Evolutionary conservation across 2,797 vertebrate species (phyloP).

Genomic region (Sebastes glaucus): DNA sequence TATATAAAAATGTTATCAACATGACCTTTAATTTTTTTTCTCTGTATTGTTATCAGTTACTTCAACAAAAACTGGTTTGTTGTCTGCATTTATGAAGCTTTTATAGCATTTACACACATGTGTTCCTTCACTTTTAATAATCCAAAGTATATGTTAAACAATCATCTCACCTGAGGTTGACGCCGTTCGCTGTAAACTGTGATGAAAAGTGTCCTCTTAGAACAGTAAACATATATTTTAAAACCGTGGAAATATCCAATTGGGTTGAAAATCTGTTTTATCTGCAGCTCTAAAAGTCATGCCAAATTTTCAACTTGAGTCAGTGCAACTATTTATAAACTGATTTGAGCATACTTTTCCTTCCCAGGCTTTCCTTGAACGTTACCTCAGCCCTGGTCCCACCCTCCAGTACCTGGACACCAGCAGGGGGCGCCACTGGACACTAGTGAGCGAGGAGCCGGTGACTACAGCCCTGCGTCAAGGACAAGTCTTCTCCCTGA

Average conservation of each 20-base stretch:
- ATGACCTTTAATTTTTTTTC: background rate
- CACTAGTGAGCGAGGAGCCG: slow-evolving; percentile 90
- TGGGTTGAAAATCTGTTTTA: background rate
- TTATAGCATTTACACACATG: background rate
- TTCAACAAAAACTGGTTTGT: background rate
- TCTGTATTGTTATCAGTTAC: background rate
- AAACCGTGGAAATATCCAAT: background rate
- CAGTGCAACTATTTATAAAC: no score
- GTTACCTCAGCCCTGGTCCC: slow-evolving; percentile 87
- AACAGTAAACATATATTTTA: background rate
- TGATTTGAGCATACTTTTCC: accelerated
- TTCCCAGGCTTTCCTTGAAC: slow-evolving; percentile 88
- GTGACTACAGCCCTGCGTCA: slow-evolving; percentile 87
- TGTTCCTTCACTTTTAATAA: background rate
- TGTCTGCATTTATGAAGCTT: background rate
- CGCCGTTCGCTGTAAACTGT: background rate
- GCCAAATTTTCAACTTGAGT: no score
- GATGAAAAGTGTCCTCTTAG: background rate
- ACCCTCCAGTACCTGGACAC: slow-evolving; percentile 92
- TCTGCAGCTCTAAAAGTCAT: background rate
- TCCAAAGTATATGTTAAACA: background rate
- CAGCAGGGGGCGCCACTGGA: slow-evolving; percentile 90
- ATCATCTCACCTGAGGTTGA: background rate
- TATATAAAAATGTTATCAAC: background rate
- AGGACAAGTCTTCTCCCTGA: slow-evolving; percentile 88